These are phyloP conservation scores for Dallia pectoralis DNA, from an alignment of 2,797 vertebrate genomes.

Conservation along the genomic window DNA sequence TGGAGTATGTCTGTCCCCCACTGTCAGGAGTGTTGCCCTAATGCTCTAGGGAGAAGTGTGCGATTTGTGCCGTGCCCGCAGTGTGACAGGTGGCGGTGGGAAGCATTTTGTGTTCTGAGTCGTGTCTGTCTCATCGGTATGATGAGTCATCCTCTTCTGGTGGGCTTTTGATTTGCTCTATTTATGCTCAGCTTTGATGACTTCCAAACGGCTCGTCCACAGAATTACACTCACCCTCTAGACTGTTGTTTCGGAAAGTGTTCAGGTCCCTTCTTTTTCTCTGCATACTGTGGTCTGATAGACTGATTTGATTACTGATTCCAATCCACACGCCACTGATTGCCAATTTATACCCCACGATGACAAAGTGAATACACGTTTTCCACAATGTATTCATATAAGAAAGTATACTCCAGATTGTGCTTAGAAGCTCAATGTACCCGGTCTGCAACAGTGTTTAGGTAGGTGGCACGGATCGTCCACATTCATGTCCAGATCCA, in stretches of 20 bases:
- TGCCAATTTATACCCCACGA: no score
- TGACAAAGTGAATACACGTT: no score
- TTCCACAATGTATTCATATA: no score
- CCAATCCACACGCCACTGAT: no score
- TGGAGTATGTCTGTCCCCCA: neutral
- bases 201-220: constrained; percentile 22
- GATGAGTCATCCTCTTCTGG: constrained; percentile 21
- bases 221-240: neutral
- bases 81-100: neutral
- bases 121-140: constrained; percentile 14
- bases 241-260: neutral
- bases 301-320: no score
- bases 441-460: no score
- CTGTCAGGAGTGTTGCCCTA: neutral
- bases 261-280: no score
- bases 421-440: no score
- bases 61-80: neutral
- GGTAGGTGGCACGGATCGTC: no score
- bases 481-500: no score
- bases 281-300: no score
- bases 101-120: neutral
- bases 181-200: constrained; percentile 1
- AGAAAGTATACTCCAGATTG: no score
- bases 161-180: neutral
- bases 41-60: neutral